Conservation (phyloP, 1,140 invertebrate genomes). For the Physella acuta region DNA sequence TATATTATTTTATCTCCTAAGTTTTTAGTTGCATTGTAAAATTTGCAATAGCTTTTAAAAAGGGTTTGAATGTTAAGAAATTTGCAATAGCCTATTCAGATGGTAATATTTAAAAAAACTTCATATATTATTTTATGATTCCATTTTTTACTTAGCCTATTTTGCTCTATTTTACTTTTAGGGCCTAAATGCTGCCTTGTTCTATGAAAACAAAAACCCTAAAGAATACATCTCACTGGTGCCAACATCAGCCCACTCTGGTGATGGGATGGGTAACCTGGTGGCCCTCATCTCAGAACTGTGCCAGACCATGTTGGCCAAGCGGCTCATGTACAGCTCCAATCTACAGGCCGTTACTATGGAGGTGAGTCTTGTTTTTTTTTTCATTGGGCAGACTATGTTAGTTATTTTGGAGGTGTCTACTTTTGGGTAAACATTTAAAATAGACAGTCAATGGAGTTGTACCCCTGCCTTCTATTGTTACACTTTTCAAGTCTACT, state of each 20-base stretch:
- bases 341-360: slow-evolving; percentile 96
- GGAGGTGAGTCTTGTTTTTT: slow-evolving; percentile 65
- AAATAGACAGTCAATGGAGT: too few relatives aligned
- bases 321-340: slow-evolving; percentile 87
- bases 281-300: slow-evolving; percentile 89
- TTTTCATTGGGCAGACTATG: background rate
- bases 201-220: slow-evolving; percentile 93
- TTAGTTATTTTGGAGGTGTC: background rate
- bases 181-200: slow-evolving; percentile 91
- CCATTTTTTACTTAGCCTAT: too few relatives aligned
- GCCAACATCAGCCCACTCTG: slow-evolving; percentile 94
- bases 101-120: too few relatives aligned
- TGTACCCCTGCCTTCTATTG: too few relatives aligned
- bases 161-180: slow-evolving; percentile 50
- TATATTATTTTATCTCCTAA: too few relatives aligned
- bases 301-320: slow-evolving; percentile 87
- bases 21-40: too few relatives aligned
- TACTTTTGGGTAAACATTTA: too few relatives aligned
- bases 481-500: too few relatives aligned
- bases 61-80: too few relatives aligned
- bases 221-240: slow-evolving; percentile 92
- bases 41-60: too few relatives aligned
- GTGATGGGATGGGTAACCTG: slow-evolving; percentile 98
- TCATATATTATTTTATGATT: too few relatives aligned
- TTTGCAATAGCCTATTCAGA: too few relatives aligned